Base-by-base conservation (phyloP, 2,888 invertebrate species). In the Drosophila buzzatii region DNA sequence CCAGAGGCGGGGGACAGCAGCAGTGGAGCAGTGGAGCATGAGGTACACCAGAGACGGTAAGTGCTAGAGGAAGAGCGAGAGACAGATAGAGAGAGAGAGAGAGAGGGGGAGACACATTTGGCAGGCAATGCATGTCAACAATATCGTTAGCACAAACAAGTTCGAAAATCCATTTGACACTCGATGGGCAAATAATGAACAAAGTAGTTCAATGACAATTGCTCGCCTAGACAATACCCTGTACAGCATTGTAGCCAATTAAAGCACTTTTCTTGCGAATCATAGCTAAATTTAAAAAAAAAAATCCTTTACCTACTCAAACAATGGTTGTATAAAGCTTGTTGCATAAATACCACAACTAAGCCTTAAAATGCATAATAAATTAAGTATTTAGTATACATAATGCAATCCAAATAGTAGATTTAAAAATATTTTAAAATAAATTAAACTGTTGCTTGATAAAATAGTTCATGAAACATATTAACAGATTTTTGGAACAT, bases 91-190 rank as follows among this genome's bases (percentile, higher is more conserved):
- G 6, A 2, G 37, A 37, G 37, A 14, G 9, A 23, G 16, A 14
- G 14, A 9, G 16, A 16, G 16, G 4, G 47, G 27, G 16, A 10
- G 49, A 18, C 12, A 42, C 31, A 20, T 33, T 33, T 41, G 23
- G 9, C 55, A 42, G n/a, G 49, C 39, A 66, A 69, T 52, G 68
- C 70, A 62, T 65, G 79, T 79, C 79, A 76, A 60, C 82, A 68
- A 64, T 65, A 76, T 79, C 70, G 81, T 82, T 81, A 74, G 55
- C 69, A 67, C 67, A 73, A 66, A 73, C 68, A 73, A 79, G 68
- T 82, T 87, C 57, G 71, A 68, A 85, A 77, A 74, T 82, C 70
- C 80, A 85, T 84, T 87, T 82, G 72, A 82, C 77, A 87, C 73
- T 87, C 73, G 62, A 63, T 63, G 55, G 53, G 39, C 69, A 69